These are phyloP conservation scores for Microplitis mediator DNA, from an alignment of 1,140 invertebrate species.

Conservation along the genomic window DNA sequence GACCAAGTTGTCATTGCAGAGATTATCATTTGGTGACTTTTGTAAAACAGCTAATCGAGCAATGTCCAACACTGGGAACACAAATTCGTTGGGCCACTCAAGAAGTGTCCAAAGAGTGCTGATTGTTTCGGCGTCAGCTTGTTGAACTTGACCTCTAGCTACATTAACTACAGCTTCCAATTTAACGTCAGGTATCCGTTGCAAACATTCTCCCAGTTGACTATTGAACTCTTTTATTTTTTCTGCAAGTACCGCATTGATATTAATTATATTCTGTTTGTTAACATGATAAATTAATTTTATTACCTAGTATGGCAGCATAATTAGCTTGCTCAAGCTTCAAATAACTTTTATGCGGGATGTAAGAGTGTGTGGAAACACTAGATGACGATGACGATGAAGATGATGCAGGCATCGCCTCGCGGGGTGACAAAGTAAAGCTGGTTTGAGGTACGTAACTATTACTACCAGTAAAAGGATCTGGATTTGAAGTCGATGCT, in stretches of 20 bases:
- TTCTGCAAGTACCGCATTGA: constrained; percentile 53
- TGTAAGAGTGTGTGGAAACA: constrained; percentile 41
- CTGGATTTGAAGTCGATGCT: neutral
- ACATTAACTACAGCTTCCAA: constrained; percentile 69
- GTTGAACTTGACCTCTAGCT: constrained; percentile 54
- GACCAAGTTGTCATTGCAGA: constrained; percentile 64
- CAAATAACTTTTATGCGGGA: constrained; percentile 56
- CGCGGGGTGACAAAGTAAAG: constrained; percentile 23
- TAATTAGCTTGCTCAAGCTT: constrained; percentile 74
- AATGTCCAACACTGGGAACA: constrained; percentile 88
- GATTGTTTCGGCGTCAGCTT: constrained; percentile 55
- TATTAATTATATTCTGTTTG: too few relatives aligned
- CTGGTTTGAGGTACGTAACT: too few relatives aligned
- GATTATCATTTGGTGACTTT: constrained; percentile 65
- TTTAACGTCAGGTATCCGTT: constrained; percentile 62
- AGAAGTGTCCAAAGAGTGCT: constrained; percentile 72
- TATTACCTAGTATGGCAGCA: constrained; percentile 65
- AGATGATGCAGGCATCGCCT: neutral
- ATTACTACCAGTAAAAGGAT: too few relatives aligned
- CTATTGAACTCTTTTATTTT: constrained; percentile 76
- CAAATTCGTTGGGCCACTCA: constrained; percentile 78
- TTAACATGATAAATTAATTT: neutral
- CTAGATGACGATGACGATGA: constrained; percentile 40
- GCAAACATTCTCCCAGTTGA: constrained; percentile 61
- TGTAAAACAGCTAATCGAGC: constrained; percentile 77